Percentiles rank a stretch among this genome's conserved stretches.
These are phyloP conservation scores for Burhinus bistriatus DNA, from an alignment of 2,113 vertebrate species.

Conservation along the genomic window DNA sequence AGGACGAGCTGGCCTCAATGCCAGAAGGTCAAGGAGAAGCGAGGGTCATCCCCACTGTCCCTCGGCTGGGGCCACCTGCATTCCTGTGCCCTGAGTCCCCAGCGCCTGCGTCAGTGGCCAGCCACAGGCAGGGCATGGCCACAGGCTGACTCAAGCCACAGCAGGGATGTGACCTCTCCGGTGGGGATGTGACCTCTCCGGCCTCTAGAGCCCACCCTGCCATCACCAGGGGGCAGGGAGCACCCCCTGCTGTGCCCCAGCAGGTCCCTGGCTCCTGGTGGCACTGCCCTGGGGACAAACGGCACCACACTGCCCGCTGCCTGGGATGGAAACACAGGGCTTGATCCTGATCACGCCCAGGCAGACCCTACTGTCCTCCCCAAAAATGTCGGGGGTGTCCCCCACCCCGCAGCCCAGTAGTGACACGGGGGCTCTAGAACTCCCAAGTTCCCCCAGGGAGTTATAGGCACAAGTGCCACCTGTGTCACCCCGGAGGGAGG, in stretches of 20 bases:
- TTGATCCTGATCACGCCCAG: neutral
- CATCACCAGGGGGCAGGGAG: neutral
- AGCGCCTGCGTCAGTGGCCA: neutral
- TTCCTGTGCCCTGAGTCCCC: conserved; percentile 21
- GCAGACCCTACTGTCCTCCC: neutral
- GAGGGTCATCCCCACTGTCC: neutral
- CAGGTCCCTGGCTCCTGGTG: neutral
- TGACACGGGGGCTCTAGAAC: neutral
- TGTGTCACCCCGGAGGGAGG: accelerated
- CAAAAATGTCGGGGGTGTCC: accelerated
- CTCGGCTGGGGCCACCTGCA: neutral
- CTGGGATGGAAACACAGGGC: neutral
- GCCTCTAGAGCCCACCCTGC: neutral
- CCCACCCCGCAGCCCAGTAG: too few species aligned
- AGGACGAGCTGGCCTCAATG: neutral
- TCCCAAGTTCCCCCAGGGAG: neutral
- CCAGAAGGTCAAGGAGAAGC: neutral
- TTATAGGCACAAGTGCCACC: neutral
- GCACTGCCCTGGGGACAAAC: neutral
- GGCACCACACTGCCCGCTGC: neutral
- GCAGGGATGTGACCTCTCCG: neutral
- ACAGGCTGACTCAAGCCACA: neutral
- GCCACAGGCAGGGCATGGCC: neutral
- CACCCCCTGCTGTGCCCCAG: accelerated
- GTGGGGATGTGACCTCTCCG: neutral